Conservation (phyloP, 2,888 invertebrate genomes). For the Volucella zonaria region DNA sequence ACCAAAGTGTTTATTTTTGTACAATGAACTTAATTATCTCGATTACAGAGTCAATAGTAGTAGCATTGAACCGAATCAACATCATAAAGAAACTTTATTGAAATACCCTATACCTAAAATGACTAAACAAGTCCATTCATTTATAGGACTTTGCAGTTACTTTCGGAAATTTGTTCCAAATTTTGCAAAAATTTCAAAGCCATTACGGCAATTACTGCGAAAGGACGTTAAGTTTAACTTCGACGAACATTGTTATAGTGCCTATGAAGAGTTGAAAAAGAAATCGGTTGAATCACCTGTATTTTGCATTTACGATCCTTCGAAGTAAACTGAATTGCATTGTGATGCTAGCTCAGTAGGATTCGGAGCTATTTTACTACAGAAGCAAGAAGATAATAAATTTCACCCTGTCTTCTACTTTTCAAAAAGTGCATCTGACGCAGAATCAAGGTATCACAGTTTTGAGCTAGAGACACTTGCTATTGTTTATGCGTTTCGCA, state of each 20-base stretch:
- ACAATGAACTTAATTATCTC: slow-evolving; percentile 69
- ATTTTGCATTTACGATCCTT: slow-evolving; percentile 19
- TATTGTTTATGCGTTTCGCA: neutral
- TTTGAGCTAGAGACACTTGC: too few species aligned
- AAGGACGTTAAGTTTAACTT: neutral
- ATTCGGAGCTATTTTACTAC: too few species aligned
- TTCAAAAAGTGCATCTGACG: too few species aligned
- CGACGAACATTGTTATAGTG: neutral
- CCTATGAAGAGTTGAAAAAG: neutral
- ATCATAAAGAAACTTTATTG: slow-evolving; percentile 74
- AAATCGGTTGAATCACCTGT: neutral
- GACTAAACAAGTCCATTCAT: slow-evolving; percentile 70
- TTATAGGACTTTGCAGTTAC: slow-evolving; percentile 76
- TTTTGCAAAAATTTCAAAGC: slow-evolving; percentile 40
- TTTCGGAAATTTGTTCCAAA: slow-evolving; percentile 76
- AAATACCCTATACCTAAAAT: slow-evolving; percentile 68
- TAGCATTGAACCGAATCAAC: slow-evolving; percentile 70
- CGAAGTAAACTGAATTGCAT: too few species aligned
- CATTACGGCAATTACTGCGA: slow-evolving; percentile 15
- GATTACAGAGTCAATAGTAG: slow-evolving; percentile 65
- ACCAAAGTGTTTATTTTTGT: slow-evolving; percentile 64
- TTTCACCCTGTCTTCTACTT: too few species aligned
- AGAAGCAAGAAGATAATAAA: too few species aligned
- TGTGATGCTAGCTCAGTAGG: too few species aligned
- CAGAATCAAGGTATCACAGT: too few species aligned